phyloP scores from a whole-genome alignment of 2,888 invertebrate species.

The Cordilura impudica region DNA sequence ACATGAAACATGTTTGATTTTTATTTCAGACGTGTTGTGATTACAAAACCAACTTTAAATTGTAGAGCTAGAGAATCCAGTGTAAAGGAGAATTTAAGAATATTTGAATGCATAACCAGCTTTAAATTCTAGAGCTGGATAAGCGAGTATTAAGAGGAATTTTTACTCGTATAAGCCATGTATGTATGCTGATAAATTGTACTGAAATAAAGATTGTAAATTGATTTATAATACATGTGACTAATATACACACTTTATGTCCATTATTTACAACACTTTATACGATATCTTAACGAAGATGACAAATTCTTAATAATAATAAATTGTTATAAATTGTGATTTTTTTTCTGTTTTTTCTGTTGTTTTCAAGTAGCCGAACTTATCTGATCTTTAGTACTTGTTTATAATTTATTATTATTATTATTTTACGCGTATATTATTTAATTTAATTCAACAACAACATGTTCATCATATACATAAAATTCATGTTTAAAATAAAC shows the following conservation, averaged over 20 bases:
- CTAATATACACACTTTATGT: constrained; percentile 10
- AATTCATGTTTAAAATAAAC: constrained; percentile 14
- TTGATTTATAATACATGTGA: constrained; percentile 27
- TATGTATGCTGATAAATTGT: background rate
- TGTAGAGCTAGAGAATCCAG: too few species aligned
- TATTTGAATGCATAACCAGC: too few species aligned
- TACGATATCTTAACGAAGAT: constrained; percentile 32
- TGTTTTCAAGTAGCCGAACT: constrained; percentile 31
- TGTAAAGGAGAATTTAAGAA: too few species aligned
- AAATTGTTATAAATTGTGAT: constrained; percentile 49
- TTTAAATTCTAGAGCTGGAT: too few species aligned
- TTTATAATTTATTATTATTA: constrained; percentile 37
- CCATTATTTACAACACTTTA: constrained; percentile 34
- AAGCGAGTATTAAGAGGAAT: too few species aligned
- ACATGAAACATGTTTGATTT: too few species aligned
- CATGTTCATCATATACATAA: background rate
- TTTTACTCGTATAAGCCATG: too few species aligned
- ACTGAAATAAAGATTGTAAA: background rate
- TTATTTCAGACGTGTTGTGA: too few species aligned
- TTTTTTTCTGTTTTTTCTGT: constrained; percentile 17
- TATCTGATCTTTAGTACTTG: constrained; percentile 49
- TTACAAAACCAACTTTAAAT: too few species aligned
- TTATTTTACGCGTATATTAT: background rate
- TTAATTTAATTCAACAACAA: background rate
- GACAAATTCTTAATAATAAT: constrained; percentile 49